Evolutionary conservation across 2,113 vertebrate species (phyloP), one percentile per base, ranked within the genome.

Genomic region (Scytalopus superciliaris): DNA sequence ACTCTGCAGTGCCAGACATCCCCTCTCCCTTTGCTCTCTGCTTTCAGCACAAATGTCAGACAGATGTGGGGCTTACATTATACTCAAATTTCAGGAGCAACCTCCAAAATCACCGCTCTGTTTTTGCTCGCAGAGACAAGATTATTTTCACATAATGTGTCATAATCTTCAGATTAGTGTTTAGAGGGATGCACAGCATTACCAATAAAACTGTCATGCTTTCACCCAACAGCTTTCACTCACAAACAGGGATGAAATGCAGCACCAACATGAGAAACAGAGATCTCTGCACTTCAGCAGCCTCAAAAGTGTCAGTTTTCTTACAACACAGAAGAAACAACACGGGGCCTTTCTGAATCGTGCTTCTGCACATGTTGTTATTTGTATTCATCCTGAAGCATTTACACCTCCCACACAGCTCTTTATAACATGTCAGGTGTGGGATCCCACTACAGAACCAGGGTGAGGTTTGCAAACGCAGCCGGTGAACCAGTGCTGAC

Each of bases 331-430:
- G 17, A 53, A 42, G 31, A 39, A 81, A 59, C 15, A 44, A 8
- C 21, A 3, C 0, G 6, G 17, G 21, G 18, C 19, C 44, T 25
- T 47, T 72, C 47, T 49, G 55, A 53, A 66, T n/a, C 0, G 4
- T 59, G 60, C 30, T 66, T 16, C 67, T 86, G 19, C 21, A 14
- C 14, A 0, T 2, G 19, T 6, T 25, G 10, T 22, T 75, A 3
- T 35, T 72, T 4, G 0, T 7, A 31, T 75, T 70, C 77, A 35
- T 50, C 40, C 64, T 28, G 45, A 3, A 21, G 3, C 27, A 1
- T 0, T 5, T 40, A 50, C 4, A 6, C 28, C 33, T 78, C 53
- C 75, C 18, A 25, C 35, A 2, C 3, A 24, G 27, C 11, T 22
- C 79, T 37, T 66, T 73, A 6, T 19, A 56, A 52, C 3, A 0